Conservation (phyloP, 2,888 invertebrate genomes). For the Xanthorhoe spadicearia region DNA sequence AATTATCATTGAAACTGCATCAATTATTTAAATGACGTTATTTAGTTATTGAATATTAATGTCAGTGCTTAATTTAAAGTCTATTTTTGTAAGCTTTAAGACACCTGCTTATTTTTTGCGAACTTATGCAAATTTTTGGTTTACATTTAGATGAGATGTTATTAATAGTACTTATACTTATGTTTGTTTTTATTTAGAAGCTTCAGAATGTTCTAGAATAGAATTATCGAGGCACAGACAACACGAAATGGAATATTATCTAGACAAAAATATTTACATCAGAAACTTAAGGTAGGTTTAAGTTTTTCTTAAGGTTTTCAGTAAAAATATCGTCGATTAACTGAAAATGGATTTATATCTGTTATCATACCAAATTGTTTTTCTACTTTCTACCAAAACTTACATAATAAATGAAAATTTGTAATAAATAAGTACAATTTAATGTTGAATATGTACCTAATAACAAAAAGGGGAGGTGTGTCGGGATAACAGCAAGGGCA, state of each 20-base stretch:
- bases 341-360: too few species aligned
- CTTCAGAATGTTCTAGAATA: not conserved
- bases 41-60: slow-evolving; percentile 8
- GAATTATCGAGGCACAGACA: not conserved
- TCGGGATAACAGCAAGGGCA: too few species aligned
- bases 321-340: too few species aligned
- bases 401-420: too few species aligned
- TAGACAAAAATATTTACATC: not conserved
- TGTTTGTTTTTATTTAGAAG: not conserved
- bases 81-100: not conserved
- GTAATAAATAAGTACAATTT: too few species aligned
- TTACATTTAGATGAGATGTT: not conserved
- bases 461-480: too few species aligned
- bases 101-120: slow-evolving; percentile 11
- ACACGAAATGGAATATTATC: not conserved
- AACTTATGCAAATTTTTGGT: slow-evolving; percentile 6
- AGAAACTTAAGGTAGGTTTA: too few species aligned
- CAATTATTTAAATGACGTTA: not conserved
- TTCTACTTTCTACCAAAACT: too few species aligned
- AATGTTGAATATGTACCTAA: too few species aligned
- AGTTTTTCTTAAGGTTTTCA: too few species aligned
- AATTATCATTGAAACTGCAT: not conserved
- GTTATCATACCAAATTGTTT: too few species aligned
- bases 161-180: not conserved
- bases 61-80: not conserved